These are phyloP conservation scores for Chrysemys picta DNA, from an alignment of 2,113 vertebrate genomes.

Conservation along the genomic window DNA sequence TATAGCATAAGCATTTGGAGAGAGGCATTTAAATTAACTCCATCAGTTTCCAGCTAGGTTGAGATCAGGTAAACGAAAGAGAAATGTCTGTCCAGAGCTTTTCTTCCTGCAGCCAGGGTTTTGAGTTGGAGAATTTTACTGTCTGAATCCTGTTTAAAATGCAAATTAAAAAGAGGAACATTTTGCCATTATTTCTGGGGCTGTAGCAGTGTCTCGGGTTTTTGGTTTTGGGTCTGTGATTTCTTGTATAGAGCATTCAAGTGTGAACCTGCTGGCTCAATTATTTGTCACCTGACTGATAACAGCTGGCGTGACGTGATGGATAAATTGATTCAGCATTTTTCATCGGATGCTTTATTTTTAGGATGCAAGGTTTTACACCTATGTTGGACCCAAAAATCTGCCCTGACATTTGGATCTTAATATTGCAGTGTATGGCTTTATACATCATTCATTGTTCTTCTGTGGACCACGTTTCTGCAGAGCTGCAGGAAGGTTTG, in stretches of 20 bases:
- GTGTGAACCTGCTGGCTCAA: fast-evolving
- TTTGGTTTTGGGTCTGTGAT: not conserved
- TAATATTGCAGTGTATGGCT: fast-evolving
- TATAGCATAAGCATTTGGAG: no score
- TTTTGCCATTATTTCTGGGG: not conserved
- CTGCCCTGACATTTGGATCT: fast-evolving
- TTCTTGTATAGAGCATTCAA: not conserved
- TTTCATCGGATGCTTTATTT: not conserved
- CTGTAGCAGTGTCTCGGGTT: fast-evolving
- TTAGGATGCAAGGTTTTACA: not conserved
- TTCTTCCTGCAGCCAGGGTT: not conserved
- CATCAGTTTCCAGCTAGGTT: not conserved
- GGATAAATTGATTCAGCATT: not conserved
- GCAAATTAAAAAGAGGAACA: not conserved
- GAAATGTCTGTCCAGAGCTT: not conserved
- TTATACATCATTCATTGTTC: not conserved
- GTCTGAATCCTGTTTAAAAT: not conserved
- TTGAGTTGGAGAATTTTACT: not conserved
- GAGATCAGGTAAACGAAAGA: not conserved
- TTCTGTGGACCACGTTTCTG: not conserved
- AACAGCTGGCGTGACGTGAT: not conserved
- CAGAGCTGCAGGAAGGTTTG: not conserved
- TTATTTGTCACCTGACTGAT: not conserved
- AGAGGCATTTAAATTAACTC: not conserved
- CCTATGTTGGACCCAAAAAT: not conserved